These are phyloP conservation scores for Neostethus bicornis DNA, from an alignment of 2,797 vertebrate genomes.

Conservation along the genomic window DNA sequence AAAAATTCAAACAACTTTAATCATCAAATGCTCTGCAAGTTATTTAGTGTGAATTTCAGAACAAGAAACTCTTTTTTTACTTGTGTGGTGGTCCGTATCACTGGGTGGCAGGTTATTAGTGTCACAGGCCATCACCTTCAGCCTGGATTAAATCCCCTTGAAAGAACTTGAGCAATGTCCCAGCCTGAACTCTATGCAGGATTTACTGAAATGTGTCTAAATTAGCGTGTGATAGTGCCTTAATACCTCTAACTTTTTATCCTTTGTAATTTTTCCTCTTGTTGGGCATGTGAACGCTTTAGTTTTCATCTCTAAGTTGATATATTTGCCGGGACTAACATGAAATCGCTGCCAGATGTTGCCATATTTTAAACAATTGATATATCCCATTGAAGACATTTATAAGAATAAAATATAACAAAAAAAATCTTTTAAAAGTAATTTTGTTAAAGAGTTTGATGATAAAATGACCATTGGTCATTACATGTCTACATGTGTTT, in stretches of 20 bases:
- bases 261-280: constrained; percentile 2
- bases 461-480: too few species aligned
- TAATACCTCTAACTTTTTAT: constrained; percentile 47
- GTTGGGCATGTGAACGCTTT: constrained; percentile 44
- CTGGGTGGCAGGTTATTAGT: constrained; percentile 71
- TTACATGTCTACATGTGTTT: too few species aligned
- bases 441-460: too few species aligned
- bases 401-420: too few species aligned
- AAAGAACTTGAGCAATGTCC: constrained; percentile 61
- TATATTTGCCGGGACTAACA: too few species aligned
- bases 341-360: neutral
- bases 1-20: constrained; percentile 29
- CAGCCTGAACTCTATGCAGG: constrained; percentile 58
- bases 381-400: too few species aligned
- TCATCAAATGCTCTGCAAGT: constrained; percentile 33
- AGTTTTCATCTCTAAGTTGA: constrained; percentile 55
- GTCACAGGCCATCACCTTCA: constrained; percentile 73
- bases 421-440: constrained; percentile 26
- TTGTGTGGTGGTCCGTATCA: constrained; percentile 48
- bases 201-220: constrained; percentile 68
- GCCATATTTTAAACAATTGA: neutral
- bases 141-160: constrained; percentile 62
- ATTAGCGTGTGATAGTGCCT: constrained; percentile 69
- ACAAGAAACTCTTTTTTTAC: constrained; percentile 15
- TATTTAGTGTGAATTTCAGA: constrained; percentile 15